A percentile compares a stretch with the other conserved stretches of the same genome.
phyloP scores from a whole-genome alignment of 2,113 vertebrate genomes.

The Ia io region DNA sequence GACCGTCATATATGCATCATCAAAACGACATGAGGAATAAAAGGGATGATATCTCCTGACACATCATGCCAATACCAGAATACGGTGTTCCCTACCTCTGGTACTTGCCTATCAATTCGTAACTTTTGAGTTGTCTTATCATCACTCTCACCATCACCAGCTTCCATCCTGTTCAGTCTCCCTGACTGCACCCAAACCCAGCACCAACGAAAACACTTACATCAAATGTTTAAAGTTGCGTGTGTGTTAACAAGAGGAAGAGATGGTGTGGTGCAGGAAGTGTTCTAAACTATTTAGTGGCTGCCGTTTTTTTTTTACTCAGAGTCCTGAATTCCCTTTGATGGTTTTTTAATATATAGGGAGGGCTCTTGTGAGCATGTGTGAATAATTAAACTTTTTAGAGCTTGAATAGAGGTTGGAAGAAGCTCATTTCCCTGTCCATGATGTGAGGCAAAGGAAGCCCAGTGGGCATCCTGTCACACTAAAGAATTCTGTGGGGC shows the following conservation, averaged over 20 bases:
- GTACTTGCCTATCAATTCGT: not conserved
- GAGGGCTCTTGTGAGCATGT: slow-evolving; percentile 15
- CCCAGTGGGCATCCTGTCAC: not conserved
- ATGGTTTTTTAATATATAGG: slow-evolving; percentile 66
- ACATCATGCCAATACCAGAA: not conserved
- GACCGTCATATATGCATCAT: not conserved
- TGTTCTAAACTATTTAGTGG: not conserved
- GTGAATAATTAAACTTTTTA: slow-evolving; percentile 65
- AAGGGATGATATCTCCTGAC: not conserved
- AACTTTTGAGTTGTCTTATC: not conserved
- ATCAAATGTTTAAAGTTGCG: not conserved
- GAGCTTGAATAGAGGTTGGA: slow-evolving; percentile 14
- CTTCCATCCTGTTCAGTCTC: not conserved
- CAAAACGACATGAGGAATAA: not conserved
- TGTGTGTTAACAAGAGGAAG: not conserved
- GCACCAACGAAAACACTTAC: not conserved
- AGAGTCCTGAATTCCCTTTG: slow-evolving; percentile 52
- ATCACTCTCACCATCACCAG: not conserved
- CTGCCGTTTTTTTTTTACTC: not conserved
- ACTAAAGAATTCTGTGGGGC: slow-evolving; percentile 11
- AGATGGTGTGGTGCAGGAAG: not conserved
- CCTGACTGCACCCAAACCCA: not conserved
- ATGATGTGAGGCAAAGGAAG: slow-evolving; percentile 14
- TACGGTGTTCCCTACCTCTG: not conserved
- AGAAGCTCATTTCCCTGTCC: slow-evolving; percentile 42